Base-by-base conservation (phyloP, 2,797 vertebrate genomes). In the Mionectes olivaceus region DNA sequence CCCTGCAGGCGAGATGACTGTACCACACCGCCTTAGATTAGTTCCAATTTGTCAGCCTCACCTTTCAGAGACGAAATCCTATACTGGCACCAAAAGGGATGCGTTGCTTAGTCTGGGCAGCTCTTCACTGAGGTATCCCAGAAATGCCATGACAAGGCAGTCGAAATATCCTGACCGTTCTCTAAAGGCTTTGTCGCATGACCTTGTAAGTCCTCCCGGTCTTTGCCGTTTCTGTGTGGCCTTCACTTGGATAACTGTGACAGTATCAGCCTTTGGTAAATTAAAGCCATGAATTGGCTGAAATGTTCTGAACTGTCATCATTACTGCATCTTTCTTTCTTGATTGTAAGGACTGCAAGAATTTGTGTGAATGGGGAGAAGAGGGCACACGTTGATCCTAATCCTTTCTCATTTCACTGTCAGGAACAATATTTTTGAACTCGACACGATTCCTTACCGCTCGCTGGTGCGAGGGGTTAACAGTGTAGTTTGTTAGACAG, bases 31-130 rank as follows among this genome's bases (percentile, higher is more conserved):
- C 39, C 85, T 96, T 59, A 96, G 96, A 97, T 97, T 96, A 96
- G 89, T 96, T 97, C 96, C 92, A 95, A 95, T 96, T 97, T 97
- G 95, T 97, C 94, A 96, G 94, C 85, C 89, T 97, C 93, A 92
- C 95, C 94, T 95, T 95, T 85, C 12, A 2, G 87, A 96, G 90
- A 89, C 67, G 89, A 95, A 94, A 92, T 79, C 76, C 75, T 74
- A 60, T 30, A 10, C 87, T 86, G 87, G 92, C 83, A 92, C 79
- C 6, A 11, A 90, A 77, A 91, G 28, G 41, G 73, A 94, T 75
- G 49, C 81, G 43, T 73, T 89, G 90, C 89, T 91, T 80, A 63
- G 75, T 73, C 82, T 56, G 84, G 91, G 56, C 55, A 96, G 78
- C 63, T 89, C 60, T 87, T 85, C 76, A 37, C 49, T 47, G 60